Conservation (phyloP, 1,140 invertebrate species). For the Cydia strobilella region DNA sequence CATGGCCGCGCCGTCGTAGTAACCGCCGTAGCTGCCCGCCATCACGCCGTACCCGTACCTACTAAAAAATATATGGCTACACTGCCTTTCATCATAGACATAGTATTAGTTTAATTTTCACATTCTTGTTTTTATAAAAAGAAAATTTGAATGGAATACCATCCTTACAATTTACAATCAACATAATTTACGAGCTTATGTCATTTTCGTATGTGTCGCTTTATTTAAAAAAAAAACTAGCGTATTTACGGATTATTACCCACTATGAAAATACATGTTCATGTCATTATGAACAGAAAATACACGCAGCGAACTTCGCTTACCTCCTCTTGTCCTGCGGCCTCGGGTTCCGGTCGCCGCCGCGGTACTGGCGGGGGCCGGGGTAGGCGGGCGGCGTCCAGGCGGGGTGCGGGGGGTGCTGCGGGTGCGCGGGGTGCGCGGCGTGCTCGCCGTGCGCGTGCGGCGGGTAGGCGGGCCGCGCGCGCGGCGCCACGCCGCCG, state of each 20-base stretch:
- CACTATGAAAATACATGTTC: too few relatives aligned
- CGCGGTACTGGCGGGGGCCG: constrained; percentile 67
- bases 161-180: too few relatives aligned
- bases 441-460: constrained; percentile 59
- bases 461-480: constrained; percentile 53
- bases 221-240: too few relatives aligned
- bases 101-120: too few relatives aligned
- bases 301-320: background rate
- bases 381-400: constrained; percentile 73
- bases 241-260: too few relatives aligned
- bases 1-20: constrained; percentile 64
- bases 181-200: too few relatives aligned
- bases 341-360: constrained; percentile 65
- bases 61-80: constrained; percentile 24
- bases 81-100: too few relatives aligned
- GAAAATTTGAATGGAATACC: too few relatives aligned
- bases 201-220: too few relatives aligned
- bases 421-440: constrained; percentile 47
- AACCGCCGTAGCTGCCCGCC: constrained; percentile 60
- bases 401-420: constrained; percentile 47
- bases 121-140: too few relatives aligned
- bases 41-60: constrained; percentile 64
- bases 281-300: background rate
- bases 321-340: constrained; percentile 76
- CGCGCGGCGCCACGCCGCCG: constrained; percentile 56